A percentile compares a stretch with the other conserved stretches of the same genome.
phyloP scores from a whole-genome alignment of 2,113 vertebrate genomes.

The Jaculus jaculus region DNA sequence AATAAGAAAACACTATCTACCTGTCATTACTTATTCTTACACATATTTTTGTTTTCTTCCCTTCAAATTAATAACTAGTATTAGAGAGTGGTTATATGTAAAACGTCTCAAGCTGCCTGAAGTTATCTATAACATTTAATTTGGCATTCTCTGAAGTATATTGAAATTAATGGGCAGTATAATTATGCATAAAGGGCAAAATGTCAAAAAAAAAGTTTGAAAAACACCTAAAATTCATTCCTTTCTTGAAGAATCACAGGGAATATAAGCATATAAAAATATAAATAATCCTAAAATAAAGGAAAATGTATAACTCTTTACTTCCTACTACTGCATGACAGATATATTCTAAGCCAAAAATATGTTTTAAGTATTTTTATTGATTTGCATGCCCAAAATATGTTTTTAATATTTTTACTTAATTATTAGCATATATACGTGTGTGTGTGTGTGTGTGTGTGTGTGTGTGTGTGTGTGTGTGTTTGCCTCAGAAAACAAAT shows the following conservation, averaged over 20 bases:
- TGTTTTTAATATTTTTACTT: too few relatives aligned
- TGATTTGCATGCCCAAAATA: too few relatives aligned
- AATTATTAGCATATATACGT: too few relatives aligned
- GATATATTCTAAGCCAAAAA: slow-evolving; percentile 5
- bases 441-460: too few relatives aligned
- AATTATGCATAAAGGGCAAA: not conserved
- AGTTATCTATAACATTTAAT: not conserved
- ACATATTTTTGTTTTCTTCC: not conserved
- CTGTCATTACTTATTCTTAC: not conserved
- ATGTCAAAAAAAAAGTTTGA: slow-evolving; percentile 7
- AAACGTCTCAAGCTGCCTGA: slow-evolving; percentile 8
- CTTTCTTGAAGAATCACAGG: not conserved
- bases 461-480: too few relatives aligned
- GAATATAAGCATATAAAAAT: slow-evolving; percentile 22
- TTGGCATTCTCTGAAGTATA: not conserved
- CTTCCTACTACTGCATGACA: not conserved
- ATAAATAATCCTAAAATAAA: not conserved
- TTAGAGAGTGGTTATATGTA: slow-evolving; percentile 8
- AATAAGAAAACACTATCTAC: not conserved
- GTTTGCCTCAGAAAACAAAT: too few relatives aligned
- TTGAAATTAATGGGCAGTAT: not conserved
- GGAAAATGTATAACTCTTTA: not conserved
- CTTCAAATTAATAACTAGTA: not conserved
- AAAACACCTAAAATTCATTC: slow-evolving; percentile 32
- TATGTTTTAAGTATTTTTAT: too few relatives aligned